phyloP scores from a whole-genome alignment of 2,797 vertebrate genomes.

The Premnoplex brunnescens region DNA sequence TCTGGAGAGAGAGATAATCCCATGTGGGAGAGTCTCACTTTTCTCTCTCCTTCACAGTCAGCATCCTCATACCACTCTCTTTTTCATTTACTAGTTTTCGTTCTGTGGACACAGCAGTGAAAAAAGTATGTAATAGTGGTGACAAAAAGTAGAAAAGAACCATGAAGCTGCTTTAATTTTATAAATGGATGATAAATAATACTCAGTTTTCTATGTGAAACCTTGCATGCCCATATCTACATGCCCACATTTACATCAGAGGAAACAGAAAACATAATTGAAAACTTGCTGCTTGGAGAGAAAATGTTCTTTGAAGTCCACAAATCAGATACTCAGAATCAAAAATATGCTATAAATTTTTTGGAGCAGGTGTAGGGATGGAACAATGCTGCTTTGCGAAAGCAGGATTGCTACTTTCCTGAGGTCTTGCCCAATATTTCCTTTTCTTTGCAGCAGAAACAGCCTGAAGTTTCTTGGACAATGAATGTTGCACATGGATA shows the following conservation, averaged over 20 bases:
- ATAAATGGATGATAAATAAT: background rate
- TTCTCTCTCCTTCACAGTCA: background rate
- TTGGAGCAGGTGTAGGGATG: background rate
- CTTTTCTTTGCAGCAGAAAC: background rate
- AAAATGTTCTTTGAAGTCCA: background rate
- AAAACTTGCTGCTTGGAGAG: background rate
- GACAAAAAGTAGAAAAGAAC: background rate
- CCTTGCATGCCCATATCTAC: background rate
- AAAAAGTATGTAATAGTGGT: background rate
- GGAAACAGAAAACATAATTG: background rate
- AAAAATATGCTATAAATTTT: background rate
- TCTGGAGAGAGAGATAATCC: background rate
- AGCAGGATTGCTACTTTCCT: background rate
- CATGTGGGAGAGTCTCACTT: background rate
- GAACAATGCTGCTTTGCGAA: background rate
- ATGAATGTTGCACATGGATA: background rate
- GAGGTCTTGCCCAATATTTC: background rate
- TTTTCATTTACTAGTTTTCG: background rate
- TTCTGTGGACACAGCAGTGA: background rate
- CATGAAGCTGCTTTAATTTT: background rate
- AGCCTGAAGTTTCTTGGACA: background rate
- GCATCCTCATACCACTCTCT: background rate
- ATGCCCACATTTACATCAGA: background rate
- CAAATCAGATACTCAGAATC: background rate
- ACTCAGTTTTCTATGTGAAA: background rate